Evolutionary conservation across 2,113 vertebrate genomes (phyloP).

Genomic region (Dasypus novemcinctus): DNA sequence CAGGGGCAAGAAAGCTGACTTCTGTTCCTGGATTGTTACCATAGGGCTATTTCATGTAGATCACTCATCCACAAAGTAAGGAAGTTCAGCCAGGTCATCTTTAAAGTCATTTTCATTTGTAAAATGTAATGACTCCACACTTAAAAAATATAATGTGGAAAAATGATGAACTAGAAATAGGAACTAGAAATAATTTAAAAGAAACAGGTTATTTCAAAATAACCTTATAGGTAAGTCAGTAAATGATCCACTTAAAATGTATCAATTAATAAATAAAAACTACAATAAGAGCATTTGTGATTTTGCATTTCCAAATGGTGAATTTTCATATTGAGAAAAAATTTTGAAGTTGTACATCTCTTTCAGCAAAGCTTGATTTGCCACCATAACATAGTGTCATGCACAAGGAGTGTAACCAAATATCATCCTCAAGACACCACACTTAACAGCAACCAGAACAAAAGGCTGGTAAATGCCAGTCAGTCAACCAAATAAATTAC

Average conservation of each 20-base stretch:
- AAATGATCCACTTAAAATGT: not conserved
- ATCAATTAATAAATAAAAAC: not conserved
- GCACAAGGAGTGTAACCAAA: not conserved
- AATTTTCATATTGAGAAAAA: not conserved
- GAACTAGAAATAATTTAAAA: not conserved
- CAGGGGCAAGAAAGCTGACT: not conserved
- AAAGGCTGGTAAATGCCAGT: not conserved
- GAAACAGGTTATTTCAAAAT: not conserved
- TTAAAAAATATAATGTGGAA: not conserved
- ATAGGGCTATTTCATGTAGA: not conserved
- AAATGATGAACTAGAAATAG: not conserved
- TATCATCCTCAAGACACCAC: not conserved
- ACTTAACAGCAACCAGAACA: not conserved
- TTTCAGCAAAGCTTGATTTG: not conserved
- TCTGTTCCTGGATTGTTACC: not conserved
- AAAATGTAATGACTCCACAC: conserved; percentile 1
- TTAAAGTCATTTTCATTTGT: conserved; percentile 29
- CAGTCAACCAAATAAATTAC: not conserved
- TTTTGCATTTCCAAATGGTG: conserved; percentile 11
- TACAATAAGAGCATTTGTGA: not conserved
- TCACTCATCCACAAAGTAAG: conserved; percentile 56
- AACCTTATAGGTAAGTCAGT: not conserved
- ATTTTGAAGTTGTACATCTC: not conserved
- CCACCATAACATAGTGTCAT: not conserved
- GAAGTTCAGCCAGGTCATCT: conserved; percentile 37